Evolutionary conservation across 1,140 invertebrate species (phyloP).

Genomic region (Leptopilina boulardi): DNA sequence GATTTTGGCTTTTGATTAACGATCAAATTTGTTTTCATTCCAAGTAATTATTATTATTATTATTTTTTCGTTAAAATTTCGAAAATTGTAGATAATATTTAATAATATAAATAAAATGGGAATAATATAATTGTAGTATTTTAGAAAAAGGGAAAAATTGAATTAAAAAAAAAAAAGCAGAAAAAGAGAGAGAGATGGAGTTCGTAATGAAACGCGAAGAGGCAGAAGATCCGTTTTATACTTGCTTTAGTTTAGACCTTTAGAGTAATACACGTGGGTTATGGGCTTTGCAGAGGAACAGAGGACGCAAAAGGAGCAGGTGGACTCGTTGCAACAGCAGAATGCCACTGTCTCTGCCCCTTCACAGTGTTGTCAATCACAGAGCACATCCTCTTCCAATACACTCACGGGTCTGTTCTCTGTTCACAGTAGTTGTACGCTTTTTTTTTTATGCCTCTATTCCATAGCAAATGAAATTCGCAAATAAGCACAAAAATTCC

Average conservation of each 20-base stretch:
- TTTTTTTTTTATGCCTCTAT: conserved; percentile 47
- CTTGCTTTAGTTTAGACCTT: conserved; percentile 42
- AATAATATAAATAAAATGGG: no score
- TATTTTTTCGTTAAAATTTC: no score
- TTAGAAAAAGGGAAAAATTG: no score
- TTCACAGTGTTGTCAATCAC: conserved; percentile 71
- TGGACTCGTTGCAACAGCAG: conserved; percentile 70
- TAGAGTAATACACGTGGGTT: conserved; percentile 71
- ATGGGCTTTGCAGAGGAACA: conserved; percentile 74
- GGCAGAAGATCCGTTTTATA: conserved; percentile 39
- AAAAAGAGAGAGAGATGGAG: not conserved
- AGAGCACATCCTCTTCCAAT: conserved; percentile 73
- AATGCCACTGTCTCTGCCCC: conserved; percentile 67
- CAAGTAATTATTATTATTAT: not conserved
- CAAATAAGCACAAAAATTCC: not conserved
- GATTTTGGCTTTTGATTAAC: conserved; percentile 1
- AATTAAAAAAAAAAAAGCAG: no score
- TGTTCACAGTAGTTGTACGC: conserved; percentile 72
- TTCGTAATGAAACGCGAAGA: conserved; percentile 14
- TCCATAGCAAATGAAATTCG: not conserved
- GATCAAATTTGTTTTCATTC: not conserved
- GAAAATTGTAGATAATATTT: no score
- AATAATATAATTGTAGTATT: no score
- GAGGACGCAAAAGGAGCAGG: conserved; percentile 69
- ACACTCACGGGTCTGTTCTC: conserved; percentile 74